Conservation (phyloP, 2,113 vertebrate species). For the Hemiprocne comata region DNA sequence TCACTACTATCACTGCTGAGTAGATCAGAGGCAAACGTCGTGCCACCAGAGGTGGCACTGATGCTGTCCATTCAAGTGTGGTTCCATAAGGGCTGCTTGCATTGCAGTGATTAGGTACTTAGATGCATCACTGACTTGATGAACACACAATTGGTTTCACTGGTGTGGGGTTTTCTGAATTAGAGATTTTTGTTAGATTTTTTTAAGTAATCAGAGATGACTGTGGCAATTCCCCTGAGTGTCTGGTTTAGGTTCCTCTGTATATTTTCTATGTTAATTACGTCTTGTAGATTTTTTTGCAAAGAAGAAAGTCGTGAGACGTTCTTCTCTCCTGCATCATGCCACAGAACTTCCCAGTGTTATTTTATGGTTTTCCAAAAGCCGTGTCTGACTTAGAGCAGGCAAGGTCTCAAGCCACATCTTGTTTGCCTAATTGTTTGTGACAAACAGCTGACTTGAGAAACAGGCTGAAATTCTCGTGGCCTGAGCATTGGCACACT, state of each 20-base stretch:
- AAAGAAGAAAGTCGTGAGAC: neutral
- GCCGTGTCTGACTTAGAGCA: neutral
- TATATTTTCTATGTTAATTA: neutral
- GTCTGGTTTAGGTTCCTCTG: constrained; percentile 28
- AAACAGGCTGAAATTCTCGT: neutral
- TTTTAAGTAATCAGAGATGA: neutral
- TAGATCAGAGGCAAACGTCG: neutral
- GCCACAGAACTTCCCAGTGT: neutral
- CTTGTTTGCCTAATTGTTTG: neutral
- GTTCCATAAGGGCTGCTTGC: neutral
- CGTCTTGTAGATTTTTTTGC: neutral
- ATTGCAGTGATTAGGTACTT: neutral
- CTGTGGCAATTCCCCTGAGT: neutral
- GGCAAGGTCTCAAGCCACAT: neutral
- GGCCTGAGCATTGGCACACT: neutral
- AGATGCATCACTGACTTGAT: neutral
- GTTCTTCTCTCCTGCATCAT: neutral
- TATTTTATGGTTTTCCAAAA: neutral
- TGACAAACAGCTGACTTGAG: neutral
- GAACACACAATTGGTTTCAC: neutral
- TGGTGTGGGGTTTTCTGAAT: neutral
- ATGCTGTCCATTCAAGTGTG: neutral
- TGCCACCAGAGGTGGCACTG: neutral
- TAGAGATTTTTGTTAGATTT: neutral
- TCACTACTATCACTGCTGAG: neutral